phyloP scores from a whole-genome alignment of 2,113 vertebrate genomes.

The Pheucticus melanocephalus region DNA sequence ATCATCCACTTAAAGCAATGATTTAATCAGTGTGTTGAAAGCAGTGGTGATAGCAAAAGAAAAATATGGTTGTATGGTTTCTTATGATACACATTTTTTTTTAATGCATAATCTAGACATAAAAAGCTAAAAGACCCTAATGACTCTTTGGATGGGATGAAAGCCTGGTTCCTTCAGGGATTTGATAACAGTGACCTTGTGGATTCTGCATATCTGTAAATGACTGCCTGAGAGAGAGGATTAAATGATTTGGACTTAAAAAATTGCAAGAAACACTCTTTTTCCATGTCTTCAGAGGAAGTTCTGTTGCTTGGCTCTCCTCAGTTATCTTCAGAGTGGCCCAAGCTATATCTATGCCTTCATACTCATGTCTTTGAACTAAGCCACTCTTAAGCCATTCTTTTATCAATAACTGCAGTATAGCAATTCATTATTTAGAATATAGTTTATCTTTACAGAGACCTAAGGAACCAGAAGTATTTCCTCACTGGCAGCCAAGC shows the following conservation, averaged over 20 bases:
- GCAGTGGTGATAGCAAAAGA: background rate
- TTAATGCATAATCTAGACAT: background rate
- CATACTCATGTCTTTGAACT: background rate
- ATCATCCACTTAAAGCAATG: background rate
- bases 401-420: background rate
- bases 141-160: background rate
- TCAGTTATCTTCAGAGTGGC: background rate
- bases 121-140: background rate
- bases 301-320: background rate
- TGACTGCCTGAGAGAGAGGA: background rate
- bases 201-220: background rate
- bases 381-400: background rate
- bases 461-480: background rate
- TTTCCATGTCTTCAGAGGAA: background rate
- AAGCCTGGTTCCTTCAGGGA: background rate
- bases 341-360: background rate
- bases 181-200: background rate
- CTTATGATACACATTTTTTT: background rate
- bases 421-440: background rate
- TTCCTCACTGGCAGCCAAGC: background rate
- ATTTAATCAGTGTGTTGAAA: conserved; percentile 41
- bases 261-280: background rate
- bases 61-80: background rate
- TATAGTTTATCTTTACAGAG: background rate
- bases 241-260: background rate